These are phyloP conservation scores for Agapostemon virescens DNA, from an alignment of 2,888 invertebrate genomes.

Conservation along the genomic window DNA sequence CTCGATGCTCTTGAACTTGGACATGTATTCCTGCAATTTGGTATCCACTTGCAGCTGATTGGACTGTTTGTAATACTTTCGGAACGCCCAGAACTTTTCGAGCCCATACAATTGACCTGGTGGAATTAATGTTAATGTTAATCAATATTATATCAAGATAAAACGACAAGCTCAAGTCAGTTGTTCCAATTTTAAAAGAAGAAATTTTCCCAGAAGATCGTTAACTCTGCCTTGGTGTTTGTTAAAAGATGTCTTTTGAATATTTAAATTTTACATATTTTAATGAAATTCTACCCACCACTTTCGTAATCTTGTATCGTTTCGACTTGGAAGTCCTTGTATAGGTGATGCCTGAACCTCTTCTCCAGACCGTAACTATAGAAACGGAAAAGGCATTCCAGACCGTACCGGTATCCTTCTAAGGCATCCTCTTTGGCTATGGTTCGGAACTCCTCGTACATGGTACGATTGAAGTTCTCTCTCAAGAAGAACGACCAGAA, in stretches of 20 bases:
- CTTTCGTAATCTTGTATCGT: constrained; percentile 94
- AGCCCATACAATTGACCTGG: constrained; percentile 97
- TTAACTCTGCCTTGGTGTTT: no score
- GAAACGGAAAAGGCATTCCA: constrained; percentile 96
- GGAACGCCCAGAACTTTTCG: constrained; percentile 99
- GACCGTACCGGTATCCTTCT: constrained; percentile 92
- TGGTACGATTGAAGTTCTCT: constrained; percentile 98
- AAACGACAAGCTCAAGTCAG: no score
- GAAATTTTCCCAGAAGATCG: no score
- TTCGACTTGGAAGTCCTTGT: constrained; percentile 97
- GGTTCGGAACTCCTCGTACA: constrained; percentile 97
- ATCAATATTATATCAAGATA: no score
- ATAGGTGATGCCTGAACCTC: constrained; percentile 96
- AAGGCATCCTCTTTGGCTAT: constrained; percentile 96
- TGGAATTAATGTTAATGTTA: not conserved
- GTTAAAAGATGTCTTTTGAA: no score
- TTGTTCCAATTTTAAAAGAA: no score
- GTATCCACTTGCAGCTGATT: constrained; percentile 88
- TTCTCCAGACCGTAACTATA: constrained; percentile 98
- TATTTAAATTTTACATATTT: no score
- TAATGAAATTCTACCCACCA: constrained; percentile 82
- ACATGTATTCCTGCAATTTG: constrained; percentile 86
- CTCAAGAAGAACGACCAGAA: constrained; percentile 99
- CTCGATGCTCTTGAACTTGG: constrained; percentile 92
- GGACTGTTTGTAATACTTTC: constrained; percentile 96